Evolutionary conservation across 2,797 vertebrate genomes (phyloP).

Genomic region (Euthynnus affinis): DNA sequence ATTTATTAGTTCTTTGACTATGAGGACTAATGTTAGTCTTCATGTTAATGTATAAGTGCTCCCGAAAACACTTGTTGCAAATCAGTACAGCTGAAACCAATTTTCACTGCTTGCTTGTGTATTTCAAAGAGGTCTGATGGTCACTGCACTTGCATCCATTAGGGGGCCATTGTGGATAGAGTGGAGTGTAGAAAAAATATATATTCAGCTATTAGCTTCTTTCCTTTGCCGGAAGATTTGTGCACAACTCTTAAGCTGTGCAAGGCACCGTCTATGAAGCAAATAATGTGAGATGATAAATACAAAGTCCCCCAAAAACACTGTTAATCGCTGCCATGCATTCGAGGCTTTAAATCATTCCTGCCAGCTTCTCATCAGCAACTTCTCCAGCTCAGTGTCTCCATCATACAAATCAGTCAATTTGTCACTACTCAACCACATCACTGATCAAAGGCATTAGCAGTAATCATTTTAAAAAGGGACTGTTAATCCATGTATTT

Average conservation of each 20-base stretch:
- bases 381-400: slow-evolving; percentile 37
- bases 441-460: slow-evolving; percentile 45
- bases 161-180: background rate
- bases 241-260: background rate
- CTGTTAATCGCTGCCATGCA: slow-evolving; percentile 3
- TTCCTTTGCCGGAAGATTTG: background rate
- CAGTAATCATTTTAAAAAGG: slow-evolving; percentile 35
- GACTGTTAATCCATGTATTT: slow-evolving; percentile 35
- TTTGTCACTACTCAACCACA: slow-evolving; percentile 55
- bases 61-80: background rate
- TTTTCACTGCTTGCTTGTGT: background rate
- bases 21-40: background rate
- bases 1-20: background rate
- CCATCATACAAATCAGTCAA: slow-evolving; percentile 50
- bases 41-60: background rate
- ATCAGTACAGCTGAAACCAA: background rate
- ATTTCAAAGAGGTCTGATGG: background rate
- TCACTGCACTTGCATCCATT: background rate
- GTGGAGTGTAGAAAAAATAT: background rate
- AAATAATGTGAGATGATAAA: slow-evolving; percentile 8
- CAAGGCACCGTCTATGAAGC: background rate
- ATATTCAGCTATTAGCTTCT: background rate
- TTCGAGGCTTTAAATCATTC: slow-evolving; percentile 34
- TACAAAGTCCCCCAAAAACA: background rate
- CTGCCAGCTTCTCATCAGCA: slow-evolving; percentile 51